phyloP scores from a whole-genome alignment of 1,140 invertebrate genomes.

The Asobara japonica region DNA sequence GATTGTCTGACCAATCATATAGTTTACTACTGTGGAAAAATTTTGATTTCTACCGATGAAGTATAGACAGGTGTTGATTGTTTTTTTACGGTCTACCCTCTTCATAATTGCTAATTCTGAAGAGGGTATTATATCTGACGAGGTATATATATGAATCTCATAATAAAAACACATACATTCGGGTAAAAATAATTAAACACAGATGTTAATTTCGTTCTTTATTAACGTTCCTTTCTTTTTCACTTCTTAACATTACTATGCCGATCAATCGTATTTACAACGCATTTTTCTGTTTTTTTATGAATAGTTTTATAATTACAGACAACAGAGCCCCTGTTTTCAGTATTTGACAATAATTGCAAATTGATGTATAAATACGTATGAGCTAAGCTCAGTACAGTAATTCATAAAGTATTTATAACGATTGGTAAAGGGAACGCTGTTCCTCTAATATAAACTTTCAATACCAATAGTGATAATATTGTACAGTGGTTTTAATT shows the following conservation, averaged over 20 bases:
- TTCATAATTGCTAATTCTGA: too few species aligned
- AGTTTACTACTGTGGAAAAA: too few species aligned
- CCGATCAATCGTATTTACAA: slow-evolving; percentile 3
- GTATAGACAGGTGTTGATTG: too few species aligned
- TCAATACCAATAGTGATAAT: slow-evolving; percentile 3
- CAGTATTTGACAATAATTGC: neutral
- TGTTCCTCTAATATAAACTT: neutral
- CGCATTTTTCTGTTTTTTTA: neutral
- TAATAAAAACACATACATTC: neutral
- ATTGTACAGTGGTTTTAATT: neutral
- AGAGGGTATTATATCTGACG: too few species aligned
- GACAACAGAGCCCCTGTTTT: neutral
- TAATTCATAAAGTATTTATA: neutral
- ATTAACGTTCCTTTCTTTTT: neutral
- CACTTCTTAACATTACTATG: neutral
- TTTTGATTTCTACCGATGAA: too few species aligned
- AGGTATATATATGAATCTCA: too few species aligned
- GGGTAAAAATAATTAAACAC: neutral
- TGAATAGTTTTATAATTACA: slow-evolving; percentile 6
- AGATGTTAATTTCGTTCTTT: neutral
- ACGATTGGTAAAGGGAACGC: neutral
- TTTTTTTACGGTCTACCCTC: too few species aligned
- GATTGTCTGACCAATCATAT: too few species aligned
- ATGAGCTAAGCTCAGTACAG: neutral
- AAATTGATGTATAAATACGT: neutral